Evolutionary conservation across 2,113 vertebrate genomes (phyloP).

Genomic region (Heptranchias perlo): DNA sequence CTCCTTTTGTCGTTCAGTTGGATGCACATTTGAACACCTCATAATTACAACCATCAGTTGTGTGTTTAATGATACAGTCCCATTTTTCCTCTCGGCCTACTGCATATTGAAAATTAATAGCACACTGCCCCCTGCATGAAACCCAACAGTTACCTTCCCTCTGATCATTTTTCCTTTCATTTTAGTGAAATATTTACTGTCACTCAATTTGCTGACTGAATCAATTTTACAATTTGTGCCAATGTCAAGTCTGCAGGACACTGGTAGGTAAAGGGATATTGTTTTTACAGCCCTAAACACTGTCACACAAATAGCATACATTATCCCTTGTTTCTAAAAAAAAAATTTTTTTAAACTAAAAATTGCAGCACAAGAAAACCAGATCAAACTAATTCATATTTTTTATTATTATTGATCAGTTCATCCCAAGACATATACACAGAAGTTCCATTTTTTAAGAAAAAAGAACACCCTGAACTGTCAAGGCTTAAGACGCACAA

Average conservation of each 20-base stretch:
- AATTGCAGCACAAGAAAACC: background rate
- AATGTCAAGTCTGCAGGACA: background rate
- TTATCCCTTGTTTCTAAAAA: background rate
- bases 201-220: background rate
- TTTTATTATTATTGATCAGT: background rate
- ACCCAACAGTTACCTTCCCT: background rate
- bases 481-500: background rate
- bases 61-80: background rate
- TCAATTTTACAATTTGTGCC: background rate
- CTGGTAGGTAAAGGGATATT: background rate
- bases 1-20: background rate
- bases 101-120: background rate
- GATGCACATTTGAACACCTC: background rate
- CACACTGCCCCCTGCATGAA: too few species aligned
- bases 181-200: background rate
- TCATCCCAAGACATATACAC: background rate
- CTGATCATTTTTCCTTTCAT: background rate
- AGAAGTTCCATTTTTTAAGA: background rate
- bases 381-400: background rate
- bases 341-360: background rate
- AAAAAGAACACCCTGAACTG: background rate
- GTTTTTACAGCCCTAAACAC: background rate
- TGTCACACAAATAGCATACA: background rate
- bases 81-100: background rate
- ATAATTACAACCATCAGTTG: background rate